Conservation (phyloP, 2,113 vertebrate genomes). For the Chrysochloris asiatica region DNA sequence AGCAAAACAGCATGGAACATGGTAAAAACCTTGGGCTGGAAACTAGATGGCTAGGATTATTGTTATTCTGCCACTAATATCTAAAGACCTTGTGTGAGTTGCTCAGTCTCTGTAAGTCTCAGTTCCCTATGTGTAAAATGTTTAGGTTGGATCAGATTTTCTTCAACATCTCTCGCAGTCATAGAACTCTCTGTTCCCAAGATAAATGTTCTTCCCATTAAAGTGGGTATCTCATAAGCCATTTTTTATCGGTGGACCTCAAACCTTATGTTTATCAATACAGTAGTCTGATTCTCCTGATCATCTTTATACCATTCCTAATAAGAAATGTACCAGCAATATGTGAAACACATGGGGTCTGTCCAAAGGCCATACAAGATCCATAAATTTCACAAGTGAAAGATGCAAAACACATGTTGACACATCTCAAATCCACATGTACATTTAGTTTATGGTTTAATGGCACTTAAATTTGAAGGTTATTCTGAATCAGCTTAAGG, state of each 20-base stretch:
- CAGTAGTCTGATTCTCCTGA: constrained; percentile 73
- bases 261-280: constrained; percentile 76
- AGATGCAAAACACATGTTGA: constrained; percentile 84
- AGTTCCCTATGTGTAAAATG: not conserved
- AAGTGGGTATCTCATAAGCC: constrained; percentile 48
- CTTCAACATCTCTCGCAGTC: constrained; percentile 22
- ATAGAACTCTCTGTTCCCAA: constrained; percentile 53
- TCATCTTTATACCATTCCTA: constrained; percentile 79
- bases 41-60: not conserved
- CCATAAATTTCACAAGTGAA: constrained; percentile 85
- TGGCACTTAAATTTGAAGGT: constrained; percentile 70
- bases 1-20: not conserved
- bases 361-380: constrained; percentile 76
- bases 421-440: constrained; percentile 76
- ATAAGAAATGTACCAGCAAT: constrained; percentile 81
- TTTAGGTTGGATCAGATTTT: constrained; percentile 37
- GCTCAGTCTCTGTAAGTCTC: not conserved
- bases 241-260: constrained; percentile 70
- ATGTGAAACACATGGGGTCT: constrained; percentile 84
- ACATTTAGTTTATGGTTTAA: constrained; percentile 77
- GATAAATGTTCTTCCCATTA: constrained; percentile 67
- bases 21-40: not conserved
- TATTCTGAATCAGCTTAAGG: constrained; percentile 54
- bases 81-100: not conserved
- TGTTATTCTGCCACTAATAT: not conserved